Percentiles rank a stretch among this genome's conserved stretches.
Evolutionary conservation across 2,113 vertebrate genomes (phyloP).

Genomic region (Phrynosoma blainvillii): DNA sequence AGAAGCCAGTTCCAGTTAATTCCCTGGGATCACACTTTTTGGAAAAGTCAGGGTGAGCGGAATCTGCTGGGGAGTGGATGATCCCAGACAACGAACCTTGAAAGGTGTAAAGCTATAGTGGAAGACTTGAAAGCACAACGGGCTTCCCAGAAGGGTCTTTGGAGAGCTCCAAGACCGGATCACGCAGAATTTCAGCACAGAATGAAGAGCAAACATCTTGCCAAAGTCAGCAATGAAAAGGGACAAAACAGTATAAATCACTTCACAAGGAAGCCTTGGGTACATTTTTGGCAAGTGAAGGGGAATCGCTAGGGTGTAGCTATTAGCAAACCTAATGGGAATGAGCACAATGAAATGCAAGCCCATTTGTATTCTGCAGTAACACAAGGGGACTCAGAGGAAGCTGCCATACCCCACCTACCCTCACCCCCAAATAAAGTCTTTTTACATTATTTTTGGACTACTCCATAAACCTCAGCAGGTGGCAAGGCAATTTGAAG

Average conservation of each 20-base stretch:
- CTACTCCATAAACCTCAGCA: slow-evolving; percentile 20
- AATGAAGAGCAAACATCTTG: slow-evolving; percentile 51
- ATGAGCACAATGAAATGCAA: slow-evolving; percentile 64
- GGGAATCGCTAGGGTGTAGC: slow-evolving; percentile 69
- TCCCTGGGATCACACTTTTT: slow-evolving; percentile 13
- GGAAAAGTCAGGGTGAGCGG: neutral
- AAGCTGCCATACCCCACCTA: slow-evolving; percentile 31
- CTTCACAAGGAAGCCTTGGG: slow-evolving; percentile 54
- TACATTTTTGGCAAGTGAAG: slow-evolving; percentile 76
- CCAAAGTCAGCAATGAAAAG: slow-evolving; percentile 74
- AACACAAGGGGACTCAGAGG: slow-evolving; percentile 15
- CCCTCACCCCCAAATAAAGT: neutral
- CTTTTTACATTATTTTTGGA: slow-evolving; percentile 1
- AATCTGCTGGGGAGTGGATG: neutral
- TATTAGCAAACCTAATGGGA: slow-evolving; percentile 67
- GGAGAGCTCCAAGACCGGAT: slow-evolving; percentile 50
- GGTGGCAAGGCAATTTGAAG: neutral
- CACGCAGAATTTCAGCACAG: slow-evolving; percentile 62
- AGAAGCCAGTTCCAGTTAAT: slow-evolving; percentile 48
- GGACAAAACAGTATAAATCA: slow-evolving; percentile 68
- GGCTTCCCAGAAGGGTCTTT: slow-evolving; percentile 23
- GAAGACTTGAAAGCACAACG: slow-evolving; percentile 21
- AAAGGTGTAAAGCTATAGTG: rapidly evolving
- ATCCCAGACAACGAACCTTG: neutral
- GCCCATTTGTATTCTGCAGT: slow-evolving; percentile 55